These are phyloP conservation scores for Patella pellucida DNA, from an alignment of 2,888 invertebrate genomes.

Conservation along the genomic window DNA sequence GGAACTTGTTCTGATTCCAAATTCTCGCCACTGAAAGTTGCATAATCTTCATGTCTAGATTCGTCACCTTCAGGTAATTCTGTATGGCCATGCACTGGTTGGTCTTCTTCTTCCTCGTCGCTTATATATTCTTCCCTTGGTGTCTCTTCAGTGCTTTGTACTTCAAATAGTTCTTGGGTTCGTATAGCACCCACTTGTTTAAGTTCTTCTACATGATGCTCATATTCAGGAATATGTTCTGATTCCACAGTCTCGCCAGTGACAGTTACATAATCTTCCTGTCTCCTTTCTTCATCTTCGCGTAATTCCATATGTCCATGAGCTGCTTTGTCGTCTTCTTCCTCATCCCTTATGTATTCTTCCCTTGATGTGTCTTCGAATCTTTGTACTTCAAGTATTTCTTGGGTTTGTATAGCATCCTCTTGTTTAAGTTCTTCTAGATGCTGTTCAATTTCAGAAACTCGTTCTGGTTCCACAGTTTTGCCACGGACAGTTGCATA, in stretches of 20 bases:
- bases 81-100: too few relatives aligned
- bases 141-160: too few relatives aligned
- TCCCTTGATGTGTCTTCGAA: neutral
- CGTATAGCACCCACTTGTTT: too few relatives aligned
- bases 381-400: slow-evolving; percentile 15
- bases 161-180: too few relatives aligned
- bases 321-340: neutral
- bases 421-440: neutral
- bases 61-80: too few relatives aligned
- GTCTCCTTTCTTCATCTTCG: neutral
- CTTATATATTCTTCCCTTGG: too few relatives aligned
- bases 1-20: neutral
- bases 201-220: neutral
- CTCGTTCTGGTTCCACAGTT: neutral
- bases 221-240: slow-evolving; percentile 6
- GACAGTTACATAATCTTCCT: neutral
- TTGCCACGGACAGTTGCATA: neutral
- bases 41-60: too few relatives aligned
- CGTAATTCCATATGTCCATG: neutral
- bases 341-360: slow-evolving; percentile 19
- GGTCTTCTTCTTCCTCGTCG: too few relatives aligned
- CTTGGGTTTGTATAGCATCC: neutral
- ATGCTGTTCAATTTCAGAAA: slow-evolving; percentile 8
- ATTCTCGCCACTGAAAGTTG: too few relatives aligned
- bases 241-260: neutral